Evolutionary conservation across 2,113 vertebrate species (phyloP), one percentile per base, ranked within the genome.

Genomic region (Dissostichus mawsoni): DNA sequence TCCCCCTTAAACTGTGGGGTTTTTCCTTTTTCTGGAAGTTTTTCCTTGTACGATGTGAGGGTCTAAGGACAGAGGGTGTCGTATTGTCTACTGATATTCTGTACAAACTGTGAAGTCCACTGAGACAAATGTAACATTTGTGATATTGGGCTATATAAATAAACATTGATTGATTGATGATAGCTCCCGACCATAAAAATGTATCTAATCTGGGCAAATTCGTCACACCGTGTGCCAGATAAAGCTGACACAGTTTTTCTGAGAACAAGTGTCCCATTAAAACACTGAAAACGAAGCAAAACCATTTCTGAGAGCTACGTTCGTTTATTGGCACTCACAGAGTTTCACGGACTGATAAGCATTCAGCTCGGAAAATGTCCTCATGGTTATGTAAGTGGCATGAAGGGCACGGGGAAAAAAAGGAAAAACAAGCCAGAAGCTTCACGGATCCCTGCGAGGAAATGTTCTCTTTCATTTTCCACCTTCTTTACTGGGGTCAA

Each of bases 101-200:
- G n/a, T n/a, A n/a, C n/a, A n/a, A n/a, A n/a, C n/a, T n/a, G n/a
- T n/a, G n/a, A n/a, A n/a, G n/a, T n/a, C n/a, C n/a, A n/a, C n/a
- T n/a, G n/a, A n/a, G n/a, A n/a, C n/a, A n/a, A n/a, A n/a, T n/a
- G n/a, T n/a, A n/a, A n/a, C n/a, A n/a, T n/a, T n/a, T n/a, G n/a
- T n/a, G n/a, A n/a, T n/a, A n/a, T n/a, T n/a, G n/a, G n/a, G n/a
- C n/a, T n/a, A n/a, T n/a, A n/a, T n/a, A n/a, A n/a, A n/a, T n/a
- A n/a, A n/a, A n/a, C n/a, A n/a, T n/a, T n/a, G n/a, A n/a, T n/a
- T n/a, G n/a, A n/a, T n/a, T n/a, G n/a, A n/a, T n/a, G n/a, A n/a
- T n/a, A n/a, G n/a, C 59, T 65, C 9, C 20, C 17, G 67, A 61
- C 11, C 55, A 75, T 25, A 33, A 25, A 3, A 75, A 29, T 72